Conservation (phyloP, 2,797 vertebrate genomes). For the Cyclura pinguis region DNA sequence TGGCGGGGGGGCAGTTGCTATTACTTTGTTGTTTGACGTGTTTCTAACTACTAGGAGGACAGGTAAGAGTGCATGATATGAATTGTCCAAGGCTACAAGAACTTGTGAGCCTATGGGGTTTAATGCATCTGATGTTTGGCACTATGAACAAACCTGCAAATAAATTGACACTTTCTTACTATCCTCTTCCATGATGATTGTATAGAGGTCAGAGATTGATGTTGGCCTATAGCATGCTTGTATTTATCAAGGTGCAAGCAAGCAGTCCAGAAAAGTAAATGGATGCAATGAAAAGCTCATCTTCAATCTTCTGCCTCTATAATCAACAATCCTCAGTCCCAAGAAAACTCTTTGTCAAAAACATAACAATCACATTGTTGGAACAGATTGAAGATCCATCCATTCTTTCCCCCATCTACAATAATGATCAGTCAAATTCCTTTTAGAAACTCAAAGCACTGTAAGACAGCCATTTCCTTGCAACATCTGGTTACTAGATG, state of each 20-base stretch:
- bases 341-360: neutral
- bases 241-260: neutral
- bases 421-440: neutral
- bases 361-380: neutral
- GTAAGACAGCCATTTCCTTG: neutral
- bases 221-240: neutral
- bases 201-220: constrained; percentile 8
- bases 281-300: constrained; percentile 5
- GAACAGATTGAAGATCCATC: neutral
- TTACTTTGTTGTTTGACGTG: constrained; percentile 54
- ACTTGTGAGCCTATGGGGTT: neutral
- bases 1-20: neutral
- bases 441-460: neutral
- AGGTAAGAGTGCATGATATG: constrained; percentile 23
- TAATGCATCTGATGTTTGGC: fast-evolving
- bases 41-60: constrained; percentile 48
- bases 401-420: neutral
- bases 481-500: neutral
- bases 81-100: constrained; percentile 23
- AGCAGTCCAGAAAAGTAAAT: neutral
- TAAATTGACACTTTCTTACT: fast-evolving
- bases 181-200: neutral
- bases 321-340: neutral
- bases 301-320: neutral
- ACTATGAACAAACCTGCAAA: neutral